Base-by-base conservation (phyloP, 2,797 vertebrate genomes). In the Parotocinclus haroldoi region DNA sequence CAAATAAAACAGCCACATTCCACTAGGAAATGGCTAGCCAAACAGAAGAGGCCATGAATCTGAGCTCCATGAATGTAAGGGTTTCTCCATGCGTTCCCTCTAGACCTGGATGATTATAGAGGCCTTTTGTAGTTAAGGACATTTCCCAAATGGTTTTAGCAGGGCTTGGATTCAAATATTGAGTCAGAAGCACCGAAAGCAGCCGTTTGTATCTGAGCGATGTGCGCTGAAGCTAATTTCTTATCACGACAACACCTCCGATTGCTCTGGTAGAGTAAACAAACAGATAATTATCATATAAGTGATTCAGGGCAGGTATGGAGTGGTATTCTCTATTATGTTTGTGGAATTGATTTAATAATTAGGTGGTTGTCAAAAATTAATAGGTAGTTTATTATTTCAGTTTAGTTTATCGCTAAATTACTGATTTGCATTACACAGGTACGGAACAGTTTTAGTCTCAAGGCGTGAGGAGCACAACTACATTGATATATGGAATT, bases 1-100 rank as follows among this genome's bases (percentile, higher is more conserved):
- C 95, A 98, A 98, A 89, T 90, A 90, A 95, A 98, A 98, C 87
- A 96, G 79, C 81, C 73, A 71, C 76, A 85, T 89, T 91, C 88
- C 90, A 90, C 80, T 84, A 93, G 92, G 92, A 96, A 94, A 93
- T 82, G 86, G 89, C 88, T 87, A 82, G 88, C 87, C 87, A 93
- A 95, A 94, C 92, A 95, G 85, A 88, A 85, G 86, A 79, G 62
- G 88, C 86, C 89, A 91, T 92, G 92, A 92, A 92, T 92, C 88
- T 85, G 72, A 79, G 78, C 72, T 80, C 79, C 88, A 90, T 91
- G 88, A 85, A 91, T 85, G 83, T 71, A 85, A 79, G 80, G 85
- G 84, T 89, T 92, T 92, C 90, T 91, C 89, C 84, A 79, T 84
- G 77, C 88, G 80, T 80, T 89, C 90, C 86, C 84, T 74, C 64